These are phyloP conservation scores for Papilio gigon DNA, from an alignment of 2,888 invertebrate genomes.

Conservation along the genomic window DNA sequence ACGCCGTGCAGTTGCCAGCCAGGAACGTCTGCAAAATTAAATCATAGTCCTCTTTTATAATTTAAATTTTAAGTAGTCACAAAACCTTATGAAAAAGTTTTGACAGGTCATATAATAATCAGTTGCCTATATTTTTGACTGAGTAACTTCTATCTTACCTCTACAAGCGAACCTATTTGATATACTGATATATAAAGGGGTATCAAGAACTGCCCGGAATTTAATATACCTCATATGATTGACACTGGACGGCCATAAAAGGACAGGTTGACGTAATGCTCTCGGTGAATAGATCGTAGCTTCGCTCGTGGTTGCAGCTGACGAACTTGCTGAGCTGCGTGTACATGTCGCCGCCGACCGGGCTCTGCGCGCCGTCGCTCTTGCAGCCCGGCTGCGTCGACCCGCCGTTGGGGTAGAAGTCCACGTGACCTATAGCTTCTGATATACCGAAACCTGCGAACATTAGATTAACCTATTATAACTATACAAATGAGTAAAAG, in stretches of 20 bases:
- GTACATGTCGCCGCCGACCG: slow-evolving; percentile 59
- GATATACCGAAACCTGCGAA: slow-evolving; percentile 87
- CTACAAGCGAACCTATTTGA: too few relatives aligned
- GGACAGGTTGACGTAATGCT: slow-evolving; percentile 90
- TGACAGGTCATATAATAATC: too few relatives aligned
- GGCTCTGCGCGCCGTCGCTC: slow-evolving; percentile 51
- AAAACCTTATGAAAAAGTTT: too few relatives aligned
- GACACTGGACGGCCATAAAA: slow-evolving; percentile 90
- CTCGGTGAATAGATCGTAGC: slow-evolving; percentile 92
- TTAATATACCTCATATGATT: slow-evolving; percentile 86
- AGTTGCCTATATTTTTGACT: too few relatives aligned
- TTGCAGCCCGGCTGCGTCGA: slow-evolving; percentile 83
- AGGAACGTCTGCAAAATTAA: slow-evolving; percentile 82
- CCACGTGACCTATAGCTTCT: slow-evolving; percentile 92
- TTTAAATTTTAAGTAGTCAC: too few relatives aligned
- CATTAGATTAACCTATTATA: slow-evolving; percentile 7
- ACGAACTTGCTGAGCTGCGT: slow-evolving; percentile 84
- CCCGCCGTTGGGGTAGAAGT: slow-evolving; percentile 96
- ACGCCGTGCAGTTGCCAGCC: slow-evolving; percentile 87
- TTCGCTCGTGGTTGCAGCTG: slow-evolving; percentile 94
- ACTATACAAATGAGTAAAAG: too few relatives aligned
- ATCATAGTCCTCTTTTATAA: slow-evolving; percentile 2
- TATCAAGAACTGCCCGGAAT: too few relatives aligned
- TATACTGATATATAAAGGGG: too few relatives aligned
- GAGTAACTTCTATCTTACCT: too few relatives aligned